A percentile compares a stretch with the other conserved stretches of the same genome.
Evolutionary conservation across 2,888 invertebrate species (phyloP).

Genomic region (Diogma glabrata): DNA sequence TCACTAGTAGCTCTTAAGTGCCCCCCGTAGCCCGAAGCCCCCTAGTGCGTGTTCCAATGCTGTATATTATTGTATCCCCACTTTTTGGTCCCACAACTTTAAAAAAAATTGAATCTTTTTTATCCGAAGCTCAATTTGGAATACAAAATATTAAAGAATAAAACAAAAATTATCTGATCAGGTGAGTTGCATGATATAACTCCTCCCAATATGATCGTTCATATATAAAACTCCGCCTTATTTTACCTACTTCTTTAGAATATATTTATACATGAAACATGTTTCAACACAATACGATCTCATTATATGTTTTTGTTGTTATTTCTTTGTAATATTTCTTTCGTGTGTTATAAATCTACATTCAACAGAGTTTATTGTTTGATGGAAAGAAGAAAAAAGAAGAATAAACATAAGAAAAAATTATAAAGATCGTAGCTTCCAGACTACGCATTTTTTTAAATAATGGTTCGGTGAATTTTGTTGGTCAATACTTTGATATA

Average conservation of each 20-base stretch:
- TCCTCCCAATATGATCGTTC: not conserved
- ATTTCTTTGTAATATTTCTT: not conserved
- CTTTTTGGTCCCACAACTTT: not conserved
- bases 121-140: too few relatives aligned
- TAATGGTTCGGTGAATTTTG: too few relatives aligned
- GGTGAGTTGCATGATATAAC: not conserved
- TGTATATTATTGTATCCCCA: not conserved
- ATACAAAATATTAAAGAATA: too few relatives aligned
- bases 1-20: constrained; percentile 14
- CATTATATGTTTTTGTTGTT: not conserved
- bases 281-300: constrained; percentile 4
- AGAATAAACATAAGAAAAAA: not conserved
- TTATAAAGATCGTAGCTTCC: not conserved
- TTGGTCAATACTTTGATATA: too few relatives aligned
- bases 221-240: not conserved
- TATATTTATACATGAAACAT: not conserved
- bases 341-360: not conserved
- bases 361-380: not conserved
- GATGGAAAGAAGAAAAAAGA: not conserved
- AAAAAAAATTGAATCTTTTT: too few relatives aligned
- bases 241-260: not conserved
- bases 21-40: constrained; percentile 15
- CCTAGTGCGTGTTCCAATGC: constrained; percentile 12
- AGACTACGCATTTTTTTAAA: not conserved
- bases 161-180: not conserved